Conservation (phyloP, 53 echinoderm and acorn worm species). For the Holothuria scabra region DNA sequence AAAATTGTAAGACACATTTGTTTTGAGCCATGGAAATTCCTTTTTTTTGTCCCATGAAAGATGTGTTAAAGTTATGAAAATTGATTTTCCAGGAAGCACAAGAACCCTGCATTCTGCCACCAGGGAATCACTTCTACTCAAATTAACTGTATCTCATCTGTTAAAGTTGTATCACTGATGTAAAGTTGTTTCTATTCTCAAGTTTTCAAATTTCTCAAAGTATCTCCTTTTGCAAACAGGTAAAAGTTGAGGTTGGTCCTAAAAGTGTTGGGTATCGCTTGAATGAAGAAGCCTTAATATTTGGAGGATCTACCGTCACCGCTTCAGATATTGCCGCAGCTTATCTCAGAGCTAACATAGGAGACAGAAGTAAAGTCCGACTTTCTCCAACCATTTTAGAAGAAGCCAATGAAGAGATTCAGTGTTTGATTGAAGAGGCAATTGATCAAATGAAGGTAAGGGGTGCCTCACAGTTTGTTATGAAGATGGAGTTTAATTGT, state of each 20-base stretch:
- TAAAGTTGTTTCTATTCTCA: no score
- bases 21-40: no score
- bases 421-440: conserved; percentile 76
- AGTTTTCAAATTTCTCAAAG: no score
- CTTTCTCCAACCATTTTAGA: conserved; percentile 55
- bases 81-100: no score
- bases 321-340: conserved; percentile 88
- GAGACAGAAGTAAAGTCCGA: conserved; percentile 50
- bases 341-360: conserved; percentile 62
- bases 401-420: conserved; percentile 70
- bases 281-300: conserved; percentile 61
- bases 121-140: no score
- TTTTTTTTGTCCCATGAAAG: no score
- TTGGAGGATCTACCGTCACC: conserved; percentile 82
- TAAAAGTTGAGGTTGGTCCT: conserved; percentile 72
- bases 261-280: conserved; percentile 84
- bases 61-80: no score
- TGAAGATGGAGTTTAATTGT: no score
- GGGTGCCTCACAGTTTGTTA: neutral
- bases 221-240: conserved; percentile 52
- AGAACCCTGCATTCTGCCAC: no score
- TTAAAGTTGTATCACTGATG: no score
- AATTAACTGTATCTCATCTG: no score
- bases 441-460: conserved; percentile 92
- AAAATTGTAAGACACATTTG: no score